A percentile compares a stretch with the other conserved stretches of the same genome.
Conservation (phyloP, 2,113 vertebrate species). For the Neotoma lepida region DNA sequence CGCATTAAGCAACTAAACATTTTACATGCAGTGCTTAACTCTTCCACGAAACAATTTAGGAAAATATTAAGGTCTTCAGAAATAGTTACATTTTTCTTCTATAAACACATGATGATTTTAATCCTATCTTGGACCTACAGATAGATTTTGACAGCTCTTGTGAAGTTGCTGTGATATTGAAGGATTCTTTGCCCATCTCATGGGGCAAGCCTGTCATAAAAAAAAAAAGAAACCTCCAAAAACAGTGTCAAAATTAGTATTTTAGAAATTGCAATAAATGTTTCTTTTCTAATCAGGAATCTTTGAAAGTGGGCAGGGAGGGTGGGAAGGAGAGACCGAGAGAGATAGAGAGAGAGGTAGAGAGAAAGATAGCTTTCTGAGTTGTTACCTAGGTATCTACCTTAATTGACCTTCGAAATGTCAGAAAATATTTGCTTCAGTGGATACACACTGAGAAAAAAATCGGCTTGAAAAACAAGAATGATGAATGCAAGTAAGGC, state of each 20-base stretch:
- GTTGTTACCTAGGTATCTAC: background rate
- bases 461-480: slow-evolving; percentile 24
- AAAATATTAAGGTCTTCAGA: slow-evolving; percentile 12
- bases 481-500: background rate
- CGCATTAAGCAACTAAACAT: background rate
- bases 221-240: background rate
- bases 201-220: background rate
- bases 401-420: background rate
- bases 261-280: background rate
- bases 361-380: background rate
- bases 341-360: background rate
- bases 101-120: background rate
- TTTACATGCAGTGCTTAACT: slow-evolving; percentile 33
- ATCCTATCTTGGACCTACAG: background rate
- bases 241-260: background rate
- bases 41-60: slow-evolving; percentile 4
- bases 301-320: background rate
- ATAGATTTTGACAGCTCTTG: background rate
- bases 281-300: slow-evolving; percentile 7
- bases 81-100: slow-evolving; percentile 38
- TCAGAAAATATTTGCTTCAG: background rate
- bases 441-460: background rate
- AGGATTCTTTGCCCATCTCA: background rate
- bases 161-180: background rate
- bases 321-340: background rate